Base-by-base conservation (phyloP, 1,140 invertebrate species). In the Pachyrhynchus sulphureomaculatus region DNA sequence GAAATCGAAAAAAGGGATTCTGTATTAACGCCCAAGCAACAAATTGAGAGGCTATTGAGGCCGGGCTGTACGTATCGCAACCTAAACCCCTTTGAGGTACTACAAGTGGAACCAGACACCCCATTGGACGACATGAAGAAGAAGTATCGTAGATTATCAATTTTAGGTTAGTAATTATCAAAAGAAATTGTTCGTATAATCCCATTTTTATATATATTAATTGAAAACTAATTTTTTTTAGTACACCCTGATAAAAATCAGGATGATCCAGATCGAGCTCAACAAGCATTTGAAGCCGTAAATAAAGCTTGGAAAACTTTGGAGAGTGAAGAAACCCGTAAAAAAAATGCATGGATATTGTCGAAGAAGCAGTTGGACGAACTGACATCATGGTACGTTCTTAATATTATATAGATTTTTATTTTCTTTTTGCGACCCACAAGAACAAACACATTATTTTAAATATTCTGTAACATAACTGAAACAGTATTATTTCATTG, bases 161-260 rank as follows among this genome's bases (percentile, higher is more conserved):
- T 61, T 45, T 53, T 61, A n/a, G 56, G 56, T 59, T n/a, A 42
- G 20, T n/a, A 36, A 12, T 36, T 12, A 12, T 36, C 2, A 36
- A 36, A 36, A 36, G 4, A 4, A 36, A 12, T 12, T 12, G 12
- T n/a, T n/a, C 2, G 2, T 4, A 3, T 36, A n/a, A 36, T 36
- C 12, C 12, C 12, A 36, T 4, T 36, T 36, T 12, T 36, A n/a
- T 36, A 32, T 32, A 6, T 6, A 32, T 32, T 32, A 32, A 32
- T 32, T 8, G 10, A 20, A 20, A 12, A 20, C 10, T 9, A 13
- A 48, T 52, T n/a, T 34, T 95, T 99, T 77, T 82, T 99, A 64
- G 94, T 99, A 0, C 97, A 99, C 89, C 98, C 97, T 39, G 95
- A 99, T 73, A 98, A 98, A 82, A 99, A 99, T 82, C 90, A 90